Percentiles rank a stretch among this genome's conserved stretches.
Conservation (phyloP, 1,140 invertebrate genomes). For the Drosophila kurseongensis region DNA sequence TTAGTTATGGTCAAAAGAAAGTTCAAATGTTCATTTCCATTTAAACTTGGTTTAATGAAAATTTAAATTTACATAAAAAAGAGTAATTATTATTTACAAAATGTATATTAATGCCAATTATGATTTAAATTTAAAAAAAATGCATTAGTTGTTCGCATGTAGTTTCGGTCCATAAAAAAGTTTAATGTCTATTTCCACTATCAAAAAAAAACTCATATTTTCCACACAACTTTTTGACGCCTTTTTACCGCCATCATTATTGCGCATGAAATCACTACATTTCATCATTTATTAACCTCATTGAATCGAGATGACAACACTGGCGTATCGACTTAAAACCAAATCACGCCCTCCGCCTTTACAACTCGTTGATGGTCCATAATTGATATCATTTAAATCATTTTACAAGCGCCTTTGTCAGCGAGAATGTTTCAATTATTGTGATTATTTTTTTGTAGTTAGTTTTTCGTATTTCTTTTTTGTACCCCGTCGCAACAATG, state of each 20-base stretch:
- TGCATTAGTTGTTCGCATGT: not conserved
- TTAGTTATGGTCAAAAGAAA: not conserved
- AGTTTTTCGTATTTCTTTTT: slow-evolving; percentile 4
- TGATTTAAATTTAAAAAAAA: not conserved
- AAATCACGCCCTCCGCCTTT: slow-evolving; percentile 1
- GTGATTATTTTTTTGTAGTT: slow-evolving; percentile 7
- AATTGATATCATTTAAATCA: slow-evolving; percentile 38
- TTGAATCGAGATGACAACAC: slow-evolving; percentile 13
- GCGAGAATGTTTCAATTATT: slow-evolving; percentile 33
- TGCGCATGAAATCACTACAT: slow-evolving; percentile 1
- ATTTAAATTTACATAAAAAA: too few relatives aligned
- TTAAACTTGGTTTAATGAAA: too few relatives aligned
- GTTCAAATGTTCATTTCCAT: not conserved
- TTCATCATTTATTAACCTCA: slow-evolving; percentile 4
- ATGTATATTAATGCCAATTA: not conserved
- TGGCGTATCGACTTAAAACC: not conserved
- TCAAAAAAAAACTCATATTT: slow-evolving; percentile 1
- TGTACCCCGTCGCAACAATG: slow-evolving; percentile 15
- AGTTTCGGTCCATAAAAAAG: not conserved
- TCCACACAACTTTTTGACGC: not conserved
- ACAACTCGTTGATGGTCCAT: slow-evolving; percentile 26
- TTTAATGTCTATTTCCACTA: not conserved
- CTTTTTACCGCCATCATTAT: not conserved
- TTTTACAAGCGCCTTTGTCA: slow-evolving; percentile 25
- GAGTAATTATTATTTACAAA: too few relatives aligned